Conservation (phyloP, 1,140 invertebrate species). For the Leptinotarsa undecemlineata region DNA sequence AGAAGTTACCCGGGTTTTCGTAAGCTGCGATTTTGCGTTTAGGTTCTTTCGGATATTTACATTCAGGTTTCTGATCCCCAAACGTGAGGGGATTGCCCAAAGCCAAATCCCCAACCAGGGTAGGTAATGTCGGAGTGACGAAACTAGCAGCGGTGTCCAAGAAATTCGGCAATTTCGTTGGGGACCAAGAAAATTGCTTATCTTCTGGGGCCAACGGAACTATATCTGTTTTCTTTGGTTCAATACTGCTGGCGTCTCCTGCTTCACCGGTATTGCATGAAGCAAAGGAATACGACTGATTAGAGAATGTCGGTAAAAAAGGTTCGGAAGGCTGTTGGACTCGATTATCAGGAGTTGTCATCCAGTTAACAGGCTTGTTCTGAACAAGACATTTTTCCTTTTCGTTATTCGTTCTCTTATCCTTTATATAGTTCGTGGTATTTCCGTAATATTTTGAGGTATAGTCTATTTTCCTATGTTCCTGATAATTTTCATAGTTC, state of each 20-base stretch:
- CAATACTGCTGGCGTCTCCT: constrained; percentile 8
- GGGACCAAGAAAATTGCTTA: constrained; percentile 63
- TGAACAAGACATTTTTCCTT: constrained; percentile 20
- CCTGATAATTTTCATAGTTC: constrained; percentile 38
- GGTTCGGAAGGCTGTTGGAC: constrained; percentile 39
- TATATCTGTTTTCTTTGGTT: constrained; percentile 35
- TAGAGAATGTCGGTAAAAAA: constrained; percentile 40
- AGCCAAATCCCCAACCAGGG: constrained; percentile 64
- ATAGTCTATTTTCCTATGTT: constrained; percentile 38
- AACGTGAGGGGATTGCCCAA: constrained; percentile 54
- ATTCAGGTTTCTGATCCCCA: constrained; percentile 37
- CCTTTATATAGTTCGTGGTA: not conserved
- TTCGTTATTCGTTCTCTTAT: not conserved
- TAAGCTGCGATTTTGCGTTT: constrained; percentile 43
- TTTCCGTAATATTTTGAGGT: constrained; percentile 26
- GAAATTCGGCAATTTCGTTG: constrained; percentile 59
- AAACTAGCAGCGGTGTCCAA: constrained; percentile 53
- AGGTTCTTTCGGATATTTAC: constrained; percentile 36
- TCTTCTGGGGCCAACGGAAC: constrained; percentile 52
- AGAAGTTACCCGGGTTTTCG: constrained; percentile 54
- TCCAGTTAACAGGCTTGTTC: constrained; percentile 63
- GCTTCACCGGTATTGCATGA: constrained; percentile 35
- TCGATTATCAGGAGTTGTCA: constrained; percentile 61
- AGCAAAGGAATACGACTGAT: constrained; percentile 46
- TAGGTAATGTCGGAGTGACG: constrained; percentile 61